phyloP scores from a whole-genome alignment of 1,140 invertebrate species.

The Trinorchestia longiramus region DNA sequence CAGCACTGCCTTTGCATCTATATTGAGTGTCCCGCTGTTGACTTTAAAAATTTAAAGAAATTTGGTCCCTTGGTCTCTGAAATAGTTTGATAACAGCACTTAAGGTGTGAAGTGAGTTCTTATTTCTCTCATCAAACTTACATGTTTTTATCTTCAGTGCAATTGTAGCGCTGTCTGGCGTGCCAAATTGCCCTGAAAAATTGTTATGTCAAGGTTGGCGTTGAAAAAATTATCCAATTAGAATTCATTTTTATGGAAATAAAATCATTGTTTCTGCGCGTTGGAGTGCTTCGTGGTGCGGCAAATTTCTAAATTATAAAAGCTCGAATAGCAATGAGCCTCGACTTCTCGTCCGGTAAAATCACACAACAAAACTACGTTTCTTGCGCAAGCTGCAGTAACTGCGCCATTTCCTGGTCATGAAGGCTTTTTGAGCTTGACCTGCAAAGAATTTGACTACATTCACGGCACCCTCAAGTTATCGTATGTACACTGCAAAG shows the following conservation, averaged over 20 bases:
- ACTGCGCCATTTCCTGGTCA: background rate
- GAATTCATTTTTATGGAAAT: slow-evolving; percentile 10
- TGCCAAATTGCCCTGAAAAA: background rate
- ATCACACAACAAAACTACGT: background rate
- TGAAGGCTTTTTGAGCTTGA: background rate
- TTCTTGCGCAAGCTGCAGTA: background rate
- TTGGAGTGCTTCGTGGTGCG: background rate
- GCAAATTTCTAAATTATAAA: background rate
- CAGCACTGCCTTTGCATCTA: background rate
- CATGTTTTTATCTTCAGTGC: background rate
- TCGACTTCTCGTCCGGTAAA: background rate
- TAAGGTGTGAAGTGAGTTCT: background rate
- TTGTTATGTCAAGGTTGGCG: background rate
- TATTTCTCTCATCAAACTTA: background rate
- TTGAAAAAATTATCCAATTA: background rate
- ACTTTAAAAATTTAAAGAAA: background rate
- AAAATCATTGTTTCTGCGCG: background rate
- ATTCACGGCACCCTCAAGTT: background rate
- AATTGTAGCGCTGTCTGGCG: background rate
- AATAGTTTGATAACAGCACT: background rate
- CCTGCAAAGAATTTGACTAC: background rate
- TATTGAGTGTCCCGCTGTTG: background rate
- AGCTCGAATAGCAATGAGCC: background rate
- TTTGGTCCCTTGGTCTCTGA: background rate
- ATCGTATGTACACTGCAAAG: too few species aligned